phyloP scores from a whole-genome alignment of 1,140 invertebrate species.

The Drosophila nigromelanica region DNA sequence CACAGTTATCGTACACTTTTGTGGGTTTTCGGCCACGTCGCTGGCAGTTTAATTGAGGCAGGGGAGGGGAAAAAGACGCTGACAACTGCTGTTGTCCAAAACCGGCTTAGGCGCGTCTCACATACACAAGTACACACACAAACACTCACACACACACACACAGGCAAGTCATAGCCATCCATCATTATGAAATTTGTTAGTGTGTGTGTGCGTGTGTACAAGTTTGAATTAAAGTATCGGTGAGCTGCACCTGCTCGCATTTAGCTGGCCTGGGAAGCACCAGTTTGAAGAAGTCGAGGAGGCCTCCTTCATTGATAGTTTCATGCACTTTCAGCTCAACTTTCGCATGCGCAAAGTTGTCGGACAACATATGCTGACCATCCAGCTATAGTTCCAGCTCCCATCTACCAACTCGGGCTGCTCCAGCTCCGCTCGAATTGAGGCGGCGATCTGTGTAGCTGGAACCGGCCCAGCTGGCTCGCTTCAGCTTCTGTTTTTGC shows the following conservation, averaged over 20 bases:
- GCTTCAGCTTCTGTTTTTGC: conserved; percentile 70
- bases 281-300: neutral
- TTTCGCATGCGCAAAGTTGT: conserved; percentile 78
- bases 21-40: conserved; percentile 69
- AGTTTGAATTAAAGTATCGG: conserved; percentile 27
- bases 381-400: conserved; percentile 38
- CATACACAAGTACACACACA: conserved; percentile 41
- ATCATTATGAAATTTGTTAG: conserved; percentile 68
- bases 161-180: conserved; percentile 57
- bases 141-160: neutral
- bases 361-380: conserved; percentile 69
- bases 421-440: conserved; percentile 21
- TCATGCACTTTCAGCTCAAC: conserved; percentile 59
- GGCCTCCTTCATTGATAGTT: conserved; percentile 76
- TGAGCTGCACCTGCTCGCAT: conserved; percentile 75
- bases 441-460: conserved; percentile 35
- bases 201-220: conserved; percentile 35
- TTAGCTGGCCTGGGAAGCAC: conserved; percentile 55
- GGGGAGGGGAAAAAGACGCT: conserved; percentile 40
- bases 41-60: conserved; percentile 74
- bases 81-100: conserved; percentile 71
- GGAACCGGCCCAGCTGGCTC: conserved; percentile 52
- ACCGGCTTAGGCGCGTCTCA: conserved; percentile 76
- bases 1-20: conserved; percentile 67
- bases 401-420: conserved; percentile 1